phyloP scores from a whole-genome alignment of 1,140 invertebrate genomes.

The honey bee (Apis mellifera) region DNA sequence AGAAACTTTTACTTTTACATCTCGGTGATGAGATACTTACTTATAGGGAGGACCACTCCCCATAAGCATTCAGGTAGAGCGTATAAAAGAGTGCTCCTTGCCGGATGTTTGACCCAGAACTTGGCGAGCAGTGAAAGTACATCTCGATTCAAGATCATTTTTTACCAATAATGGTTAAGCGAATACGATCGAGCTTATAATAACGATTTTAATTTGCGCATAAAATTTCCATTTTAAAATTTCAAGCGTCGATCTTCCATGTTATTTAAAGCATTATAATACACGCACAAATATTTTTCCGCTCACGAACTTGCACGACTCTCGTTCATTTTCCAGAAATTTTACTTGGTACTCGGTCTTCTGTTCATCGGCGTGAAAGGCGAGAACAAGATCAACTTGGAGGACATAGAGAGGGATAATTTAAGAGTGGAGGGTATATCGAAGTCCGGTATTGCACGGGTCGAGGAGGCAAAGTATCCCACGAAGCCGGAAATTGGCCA shows the following conservation, averaged over 20 bases:
- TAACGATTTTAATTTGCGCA: not conserved
- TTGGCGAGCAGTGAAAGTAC: conserved; percentile 77
- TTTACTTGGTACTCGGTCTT: conserved; percentile 57
- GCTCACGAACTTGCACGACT: not conserved
- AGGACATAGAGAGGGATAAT: conserved; percentile 77
- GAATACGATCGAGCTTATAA: conserved; percentile 6
- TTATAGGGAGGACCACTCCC: conserved; percentile 60
- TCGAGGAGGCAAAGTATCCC: conserved; percentile 64
- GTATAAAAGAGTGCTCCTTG: conserved; percentile 78
- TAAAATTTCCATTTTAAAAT: not conserved
- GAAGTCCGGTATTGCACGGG: conserved; percentile 44
- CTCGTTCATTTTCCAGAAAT: conserved; percentile 57
- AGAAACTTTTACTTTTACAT: conserved; percentile 59
- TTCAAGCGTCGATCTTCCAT: not conserved
- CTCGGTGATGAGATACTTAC: conserved; percentile 65
- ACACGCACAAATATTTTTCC: no score
- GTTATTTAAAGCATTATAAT: not conserved
- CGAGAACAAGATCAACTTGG: conserved; percentile 74
- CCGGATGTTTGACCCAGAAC: conserved; percentile 77
- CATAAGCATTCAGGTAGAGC: conserved; percentile 42
- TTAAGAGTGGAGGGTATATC: conserved; percentile 66
- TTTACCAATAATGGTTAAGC: conserved; percentile 59
- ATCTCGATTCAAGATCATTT: conserved; percentile 51
- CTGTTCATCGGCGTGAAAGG: conserved; percentile 58
- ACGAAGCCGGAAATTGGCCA: conserved; percentile 63